Evolutionary conservation across 1,140 invertebrate genomes (phyloP), one percentile per base, ranked within the genome.

Genomic region (Zaprionus ornatus): DNA sequence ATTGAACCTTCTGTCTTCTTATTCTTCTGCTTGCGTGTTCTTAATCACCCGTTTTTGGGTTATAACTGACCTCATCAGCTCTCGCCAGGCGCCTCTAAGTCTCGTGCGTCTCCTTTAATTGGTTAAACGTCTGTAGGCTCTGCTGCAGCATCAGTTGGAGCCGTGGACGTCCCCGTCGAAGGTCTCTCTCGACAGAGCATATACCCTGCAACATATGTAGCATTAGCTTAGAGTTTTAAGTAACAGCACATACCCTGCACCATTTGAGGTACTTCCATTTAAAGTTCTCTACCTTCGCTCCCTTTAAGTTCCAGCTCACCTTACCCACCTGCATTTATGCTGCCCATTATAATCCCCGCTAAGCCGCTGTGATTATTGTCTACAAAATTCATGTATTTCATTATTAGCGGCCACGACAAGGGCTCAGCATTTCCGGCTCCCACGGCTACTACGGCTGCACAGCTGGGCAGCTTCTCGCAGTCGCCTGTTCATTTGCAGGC

Each of bases 311-410:
- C 48, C 52, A 17, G 23, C 52, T 15, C 25, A 21, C 19, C 19
- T 32, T 35, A 13, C 67, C 50, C 69, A 66, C 68, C 69, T 72
- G 74, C 56, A 40, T 45, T 69, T 73, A 62, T 73, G 15, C 74
- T 29, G 70, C 60, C 77, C 68, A 90, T 90, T 90, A 71, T 90
- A 84, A 80, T 81, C 64, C 70, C 71, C 56, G 78, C 80, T 88
- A 88, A 88, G 85, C 81, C 77, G 56, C 78, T 64, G 78, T 71
- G 84, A 90, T 88, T 88, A 88, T 88, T 88, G 84, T 88, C 84
- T 90, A 79, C 88, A 88, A 88, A 84, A 88, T 88, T 88, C 84
- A 88, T 88, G 85, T 88, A 90, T 88, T 90, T 88, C 84, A 88
- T 88, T 90, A 90, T 90, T 90, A 90, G 81, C 65, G 37, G 57